These are phyloP conservation scores for Julus scandinavius DNA, from an alignment of 2,888 invertebrate species.

Conservation along the genomic window DNA sequence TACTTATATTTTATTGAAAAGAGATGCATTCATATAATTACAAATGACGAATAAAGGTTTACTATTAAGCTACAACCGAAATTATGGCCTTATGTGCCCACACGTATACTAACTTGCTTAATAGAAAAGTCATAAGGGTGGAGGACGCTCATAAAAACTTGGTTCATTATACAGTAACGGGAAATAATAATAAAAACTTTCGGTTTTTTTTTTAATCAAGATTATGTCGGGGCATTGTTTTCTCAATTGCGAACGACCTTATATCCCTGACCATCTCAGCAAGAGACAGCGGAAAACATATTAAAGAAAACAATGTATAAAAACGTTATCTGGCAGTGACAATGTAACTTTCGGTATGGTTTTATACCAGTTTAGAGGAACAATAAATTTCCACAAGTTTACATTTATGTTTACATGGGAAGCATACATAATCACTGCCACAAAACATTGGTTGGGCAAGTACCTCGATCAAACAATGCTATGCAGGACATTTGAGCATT, in stretches of 20 bases:
- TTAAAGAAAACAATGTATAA: neutral
- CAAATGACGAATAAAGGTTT: neutral
- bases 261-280: neutral
- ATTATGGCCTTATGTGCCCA: neutral
- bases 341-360: neutral
- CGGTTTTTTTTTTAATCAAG: neutral
- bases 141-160: neutral
- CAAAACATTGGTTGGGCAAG: too few species aligned
- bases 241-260: neutral
- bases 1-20: neutral
- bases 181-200: constrained; percentile 4
- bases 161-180: constrained; percentile 16
- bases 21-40: neutral
- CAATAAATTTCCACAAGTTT: neutral
- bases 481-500: neutral
- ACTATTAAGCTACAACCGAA: neutral
- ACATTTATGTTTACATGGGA: neutral
- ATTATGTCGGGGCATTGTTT: neutral
- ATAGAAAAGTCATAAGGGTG: constrained; percentile 2
- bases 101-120: neutral
- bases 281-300: neutral
- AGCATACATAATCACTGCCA: neutral
- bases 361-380: neutral
- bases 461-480: neutral
- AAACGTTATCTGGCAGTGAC: neutral